A percentile compares a stretch with the other conserved stretches of the same genome.
Conservation (phyloP, 2,888 invertebrate species). For the Microchrysa polita region DNA sequence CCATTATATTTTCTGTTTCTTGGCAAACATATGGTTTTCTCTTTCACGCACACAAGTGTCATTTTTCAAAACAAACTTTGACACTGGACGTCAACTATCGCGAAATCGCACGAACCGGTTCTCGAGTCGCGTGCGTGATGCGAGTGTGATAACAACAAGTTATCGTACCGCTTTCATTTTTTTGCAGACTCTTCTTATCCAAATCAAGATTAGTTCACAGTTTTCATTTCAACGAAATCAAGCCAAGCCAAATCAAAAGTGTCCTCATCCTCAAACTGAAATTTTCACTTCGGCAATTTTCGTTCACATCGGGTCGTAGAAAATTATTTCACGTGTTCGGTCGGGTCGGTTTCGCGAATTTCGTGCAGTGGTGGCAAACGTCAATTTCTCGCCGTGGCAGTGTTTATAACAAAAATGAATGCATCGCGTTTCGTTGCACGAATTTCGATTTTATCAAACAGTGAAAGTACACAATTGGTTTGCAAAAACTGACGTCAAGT, state of each 20-base stretch:
- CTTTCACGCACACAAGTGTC: background rate
- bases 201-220: too few relatives aligned
- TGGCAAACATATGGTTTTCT: background rate
- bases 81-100: background rate
- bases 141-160: background rate
- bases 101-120: background rate
- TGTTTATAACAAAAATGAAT: conserved; percentile 37
- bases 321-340: background rate
- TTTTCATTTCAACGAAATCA: too few relatives aligned
- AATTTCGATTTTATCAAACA: conserved; percentile 10
- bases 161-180: too few relatives aligned
- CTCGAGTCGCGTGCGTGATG: background rate
- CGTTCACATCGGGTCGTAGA: background rate
- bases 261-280: too few relatives aligned
- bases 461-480: conserved; percentile 45
- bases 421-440: background rate
- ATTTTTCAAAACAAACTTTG: background rate
- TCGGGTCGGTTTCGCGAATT: background rate
- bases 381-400: conserved; percentile 17
- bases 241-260: background rate
- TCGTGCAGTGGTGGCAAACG: background rate
- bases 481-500: conserved; percentile 57
- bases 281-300: too few relatives aligned
- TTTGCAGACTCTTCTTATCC: too few relatives aligned
- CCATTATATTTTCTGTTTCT: background rate